Evolutionary conservation across 2,113 vertebrate species (phyloP), one percentile per base, ranked within the genome.

Genomic region (Nannobrachium achirus): DNA sequence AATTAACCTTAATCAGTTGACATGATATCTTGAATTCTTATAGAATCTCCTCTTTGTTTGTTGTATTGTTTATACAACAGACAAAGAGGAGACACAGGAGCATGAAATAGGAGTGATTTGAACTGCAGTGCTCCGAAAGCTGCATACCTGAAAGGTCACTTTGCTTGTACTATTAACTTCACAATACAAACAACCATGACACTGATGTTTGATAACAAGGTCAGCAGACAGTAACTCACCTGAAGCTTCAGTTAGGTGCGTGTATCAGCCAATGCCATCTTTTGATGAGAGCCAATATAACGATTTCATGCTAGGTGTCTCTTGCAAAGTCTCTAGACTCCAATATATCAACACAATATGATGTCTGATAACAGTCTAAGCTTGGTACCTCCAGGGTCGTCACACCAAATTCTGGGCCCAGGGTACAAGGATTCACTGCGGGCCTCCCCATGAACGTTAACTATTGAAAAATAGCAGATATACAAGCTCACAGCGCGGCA

Each of bases 271-370:
- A 72, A 67, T 76, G 33, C 19, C 15, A 42, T 67, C 53, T 18
- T 33, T 61, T 16, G 58, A 57, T 42, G 20, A 66, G 39, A 52
- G 7, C 61, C 44, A 45, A 63, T 39, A 13, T 7, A 38, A 75
- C 4, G 56, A 72, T 76, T 82, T 65, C 64, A 73, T 1, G 6
- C 45, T 44, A 10, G 38, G 48, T 11, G 11, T 16, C 62, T 11
- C 50, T 40, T 61, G 53, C 58, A 74, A 77, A n/a, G n/a, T n/a
- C n/a, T n/a, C n/a, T 76, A 71, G 85, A 73, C 62, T 63, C 71
- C 59, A 50, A 55, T 59, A 64, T 49, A 40, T 57, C 45, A 71
- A 10, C 73, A 66, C 51, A 45, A 33, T 10, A 6, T 48, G 53
- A 80, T 63, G 63, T 70, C 41, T 69, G 16, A 69, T 56, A 76